Evolutionary conservation across 2,797 vertebrate genomes (phyloP), one percentile per base, ranked within the genome.

Genomic region (Argyrosomus regius): DNA sequence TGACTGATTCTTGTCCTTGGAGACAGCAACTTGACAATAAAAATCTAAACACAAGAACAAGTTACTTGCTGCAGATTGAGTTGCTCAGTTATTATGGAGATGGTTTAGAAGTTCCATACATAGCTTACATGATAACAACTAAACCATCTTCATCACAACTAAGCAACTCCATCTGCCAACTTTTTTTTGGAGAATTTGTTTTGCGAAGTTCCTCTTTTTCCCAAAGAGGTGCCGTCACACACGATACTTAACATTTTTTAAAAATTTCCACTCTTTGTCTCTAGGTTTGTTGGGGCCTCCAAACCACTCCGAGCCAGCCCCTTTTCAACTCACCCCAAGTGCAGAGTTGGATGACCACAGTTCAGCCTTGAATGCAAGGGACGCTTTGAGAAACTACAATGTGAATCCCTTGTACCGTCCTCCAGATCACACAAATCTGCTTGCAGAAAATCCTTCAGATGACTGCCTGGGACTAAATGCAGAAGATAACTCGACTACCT

Each of bases 241-340:
- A 43, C 20, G 58, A 11, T 57, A 77, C 14, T 45, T 54, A 26
- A 50, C 22, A n/a, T 57, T 61, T 77, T 9, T 1, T 5, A 20
- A 61, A 57, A 24, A 24, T 41, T 0, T 0, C 6, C 5, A 0
- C 13, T 72, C 41, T 87, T 41, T 72, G 13, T 75, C 14, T 64
- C 1, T 14, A 90, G 92, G 71, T 58, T 70, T 71, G 39, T 18
- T 79, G 24, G 46, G 22, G 20, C 39, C 59, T 62, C n/a, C 12
- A 13, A 26, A 24, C 13, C 79, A 80, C 14, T 60, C 77, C 4
- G 65, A 94, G 81, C 90, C 96, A 6, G 75, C 91, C 8, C 88
- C 97, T 83, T 94, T 96, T 56, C 94, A 88, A 0, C 88, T 92
- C 24, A 86, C 41, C 35, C 90, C 93, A 52, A 89, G 84, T 72